A percentile compares a stretch with the other conserved stretches of the same genome.
These are phyloP conservation scores for Chromoteleia sp. DNA, from an alignment of 2,888 invertebrate genomes.

Conservation along the genomic window DNA sequence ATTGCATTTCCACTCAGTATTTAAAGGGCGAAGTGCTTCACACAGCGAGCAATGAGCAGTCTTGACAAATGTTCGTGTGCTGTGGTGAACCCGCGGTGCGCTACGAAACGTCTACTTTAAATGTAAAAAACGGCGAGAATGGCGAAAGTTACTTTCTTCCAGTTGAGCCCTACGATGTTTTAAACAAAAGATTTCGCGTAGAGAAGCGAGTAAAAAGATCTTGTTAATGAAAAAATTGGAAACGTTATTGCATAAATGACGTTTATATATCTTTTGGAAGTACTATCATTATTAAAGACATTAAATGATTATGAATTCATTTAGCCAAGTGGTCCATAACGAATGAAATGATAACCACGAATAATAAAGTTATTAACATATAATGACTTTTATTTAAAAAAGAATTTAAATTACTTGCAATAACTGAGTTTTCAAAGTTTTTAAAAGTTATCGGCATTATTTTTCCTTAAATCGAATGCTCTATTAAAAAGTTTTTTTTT, in stretches of 20 bases:
- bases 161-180: background rate
- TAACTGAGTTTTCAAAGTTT: too few species aligned
- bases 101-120: constrained; percentile 39
- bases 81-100: constrained; percentile 2
- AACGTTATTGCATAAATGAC: too few species aligned
- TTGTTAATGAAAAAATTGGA: too few species aligned
- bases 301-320: too few species aligned
- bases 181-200: constrained; percentile 10
- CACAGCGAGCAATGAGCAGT: constrained; percentile 44
- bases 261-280: too few species aligned
- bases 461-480: constrained; percentile 13
- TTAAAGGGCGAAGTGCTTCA: constrained; percentile 49
- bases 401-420: background rate
- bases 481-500: constrained; percentile 9
- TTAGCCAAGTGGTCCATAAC: too few species aligned
- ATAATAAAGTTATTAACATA: too few species aligned
- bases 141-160: constrained; percentile 35
- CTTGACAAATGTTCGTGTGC: constrained; percentile 51
- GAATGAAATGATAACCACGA: too few species aligned
- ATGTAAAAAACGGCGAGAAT: constrained; percentile 7
- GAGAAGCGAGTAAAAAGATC: too few species aligned
- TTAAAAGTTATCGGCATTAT: constrained; percentile 8
- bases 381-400: too few species aligned
- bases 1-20: constrained; percentile 32
- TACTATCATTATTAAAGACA: too few species aligned